Evolutionary conservation across 2,797 vertebrate genomes (phyloP).

Genomic region (Xenops minutus): DNA sequence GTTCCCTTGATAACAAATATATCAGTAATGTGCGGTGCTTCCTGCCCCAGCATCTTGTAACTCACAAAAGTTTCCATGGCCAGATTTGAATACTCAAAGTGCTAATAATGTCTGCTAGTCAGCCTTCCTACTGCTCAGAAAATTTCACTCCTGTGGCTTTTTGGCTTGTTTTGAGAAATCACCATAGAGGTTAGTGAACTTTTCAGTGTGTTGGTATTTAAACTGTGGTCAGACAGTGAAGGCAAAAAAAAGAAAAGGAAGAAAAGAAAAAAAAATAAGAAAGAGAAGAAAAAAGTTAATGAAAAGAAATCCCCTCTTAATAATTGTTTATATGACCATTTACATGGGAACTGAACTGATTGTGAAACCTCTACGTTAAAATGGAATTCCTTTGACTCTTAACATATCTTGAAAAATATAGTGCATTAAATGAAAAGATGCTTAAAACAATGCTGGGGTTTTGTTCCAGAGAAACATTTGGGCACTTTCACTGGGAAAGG

Average conservation of each 20-base stretch:
- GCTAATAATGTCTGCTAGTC: conserved; percentile 69
- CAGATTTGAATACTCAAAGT: conserved; percentile 47
- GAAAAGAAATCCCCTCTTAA: conserved; percentile 21
- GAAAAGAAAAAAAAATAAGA: not conserved
- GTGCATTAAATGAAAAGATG: conserved; percentile 76
- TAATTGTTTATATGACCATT: not conserved
- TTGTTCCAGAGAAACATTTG: conserved; percentile 82
- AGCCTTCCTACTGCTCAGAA: conserved; percentile 75
- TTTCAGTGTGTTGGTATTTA: conserved; percentile 71
- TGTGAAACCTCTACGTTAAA: conserved; percentile 36
- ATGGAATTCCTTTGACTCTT: conserved; percentile 52
- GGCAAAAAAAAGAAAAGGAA: not conserved
- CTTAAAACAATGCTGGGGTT: conserved; percentile 79
- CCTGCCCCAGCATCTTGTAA: conserved; percentile 40
- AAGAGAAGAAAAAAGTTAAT: not conserved
- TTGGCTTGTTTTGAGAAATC: conserved; percentile 74
- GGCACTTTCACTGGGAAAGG: conserved; percentile 81
- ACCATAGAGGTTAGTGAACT: conserved; percentile 72
- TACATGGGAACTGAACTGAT: conserved; percentile 19
- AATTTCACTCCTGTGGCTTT: conserved; percentile 75
- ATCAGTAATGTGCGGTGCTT: conserved; percentile 26
- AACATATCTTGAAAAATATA: conserved; percentile 58
- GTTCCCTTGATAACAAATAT: conserved; percentile 50
- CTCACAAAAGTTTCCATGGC: conserved; percentile 64
- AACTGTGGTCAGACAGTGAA: conserved; percentile 64